phyloP scores from a whole-genome alignment of 2,797 vertebrate genomes.

The Enteromius treurensis region DNA sequence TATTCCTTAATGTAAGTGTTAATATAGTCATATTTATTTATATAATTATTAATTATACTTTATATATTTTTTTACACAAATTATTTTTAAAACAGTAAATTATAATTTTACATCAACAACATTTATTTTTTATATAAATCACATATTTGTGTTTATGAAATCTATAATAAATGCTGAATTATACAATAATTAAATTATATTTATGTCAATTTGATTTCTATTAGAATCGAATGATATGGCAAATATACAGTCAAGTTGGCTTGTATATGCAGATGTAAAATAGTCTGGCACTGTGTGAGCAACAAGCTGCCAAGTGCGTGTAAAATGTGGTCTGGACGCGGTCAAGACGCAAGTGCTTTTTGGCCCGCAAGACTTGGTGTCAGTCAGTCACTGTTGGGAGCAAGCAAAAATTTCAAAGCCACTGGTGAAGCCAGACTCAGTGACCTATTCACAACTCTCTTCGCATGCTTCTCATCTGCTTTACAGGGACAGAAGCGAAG shows the following conservation, averaged over 20 bases:
- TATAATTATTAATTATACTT: not conserved
- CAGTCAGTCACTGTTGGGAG: conserved; percentile 60
- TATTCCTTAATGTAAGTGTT: too few relatives aligned
- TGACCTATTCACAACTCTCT: conserved; percentile 51
- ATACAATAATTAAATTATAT: too few relatives aligned
- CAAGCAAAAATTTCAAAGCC: conserved; percentile 63
- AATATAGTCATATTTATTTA: not conserved
- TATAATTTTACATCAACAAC: not conserved
- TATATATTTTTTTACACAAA: not conserved
- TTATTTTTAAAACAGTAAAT: not conserved
- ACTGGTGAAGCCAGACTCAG: conserved; percentile 41
- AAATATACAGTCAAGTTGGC: not conserved
- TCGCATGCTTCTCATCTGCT: conserved; percentile 52
- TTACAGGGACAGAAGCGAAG: conserved; percentile 53
- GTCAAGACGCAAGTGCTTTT: not conserved
- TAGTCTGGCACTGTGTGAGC: not conserved
- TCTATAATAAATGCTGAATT: not conserved
- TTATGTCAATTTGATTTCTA: not conserved
- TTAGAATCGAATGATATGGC: not conserved
- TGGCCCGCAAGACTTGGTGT: conserved; percentile 39
- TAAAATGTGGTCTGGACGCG: not conserved
- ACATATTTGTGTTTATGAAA: not conserved
- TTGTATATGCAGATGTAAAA: not conserved
- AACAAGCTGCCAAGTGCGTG: not conserved
- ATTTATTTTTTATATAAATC: not conserved